These are phyloP conservation scores for Sialis lutaria DNA, from an alignment of 2,888 invertebrate genomes.

Conservation along the genomic window DNA sequence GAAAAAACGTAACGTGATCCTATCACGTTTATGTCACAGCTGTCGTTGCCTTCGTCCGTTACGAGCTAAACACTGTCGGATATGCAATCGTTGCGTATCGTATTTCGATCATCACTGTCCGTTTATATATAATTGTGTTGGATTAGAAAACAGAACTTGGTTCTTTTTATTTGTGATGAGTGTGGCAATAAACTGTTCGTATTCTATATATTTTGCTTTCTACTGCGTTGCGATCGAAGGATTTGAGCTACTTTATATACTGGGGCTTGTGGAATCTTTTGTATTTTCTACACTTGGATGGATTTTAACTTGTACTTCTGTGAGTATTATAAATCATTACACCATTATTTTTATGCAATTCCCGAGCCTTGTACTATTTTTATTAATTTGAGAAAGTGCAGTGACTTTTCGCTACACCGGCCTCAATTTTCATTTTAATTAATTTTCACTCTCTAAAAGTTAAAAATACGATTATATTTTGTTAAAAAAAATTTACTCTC, in stretches of 20 bases:
- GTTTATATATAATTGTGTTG: conserved; percentile 90
- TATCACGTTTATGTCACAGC: conserved; percentile 77
- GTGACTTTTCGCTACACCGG: no score
- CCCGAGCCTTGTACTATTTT: no score
- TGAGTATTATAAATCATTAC: conserved; percentile 27
- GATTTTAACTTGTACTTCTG: conserved; percentile 77
- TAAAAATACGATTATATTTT: no score
- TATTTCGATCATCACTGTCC: conserved; percentile 94
- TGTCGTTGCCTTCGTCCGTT: conserved; percentile 75
- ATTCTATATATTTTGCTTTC: conserved; percentile 74
- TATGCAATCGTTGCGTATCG: conserved; percentile 61
- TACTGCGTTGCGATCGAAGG: conserved; percentile 74
- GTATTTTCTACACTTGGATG: conserved; percentile 74
- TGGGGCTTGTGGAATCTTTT: conserved; percentile 66
- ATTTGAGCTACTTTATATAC: conserved; percentile 67
- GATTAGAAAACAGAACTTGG: conserved; percentile 82
- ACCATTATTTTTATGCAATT: no score
- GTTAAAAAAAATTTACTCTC: no score
- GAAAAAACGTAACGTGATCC: conserved; percentile 68
- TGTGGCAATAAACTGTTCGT: conserved; percentile 72
- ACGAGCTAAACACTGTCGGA: conserved; percentile 80
- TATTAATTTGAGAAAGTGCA: no score
- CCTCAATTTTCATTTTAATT: no score
- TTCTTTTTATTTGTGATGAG: conserved; percentile 80
- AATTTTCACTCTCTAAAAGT: no score